These are phyloP conservation scores for Platichthys flesus DNA, from an alignment of 2,113 vertebrate genomes.

Conservation along the genomic window DNA sequence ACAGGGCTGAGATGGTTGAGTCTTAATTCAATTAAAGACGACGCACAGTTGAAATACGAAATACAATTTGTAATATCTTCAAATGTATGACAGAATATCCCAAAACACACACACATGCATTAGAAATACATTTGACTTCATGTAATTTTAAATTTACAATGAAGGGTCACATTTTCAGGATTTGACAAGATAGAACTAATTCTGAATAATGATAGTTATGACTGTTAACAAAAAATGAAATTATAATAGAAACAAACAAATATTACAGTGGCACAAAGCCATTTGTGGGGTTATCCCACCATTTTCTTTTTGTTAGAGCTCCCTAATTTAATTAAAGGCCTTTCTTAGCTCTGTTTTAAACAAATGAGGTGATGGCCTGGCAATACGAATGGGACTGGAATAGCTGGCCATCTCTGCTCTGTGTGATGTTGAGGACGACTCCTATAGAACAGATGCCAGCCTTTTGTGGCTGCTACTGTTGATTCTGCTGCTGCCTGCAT, in stretches of 20 bases:
- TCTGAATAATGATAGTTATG: constrained; percentile 43
- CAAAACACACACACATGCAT: constrained; percentile 1
- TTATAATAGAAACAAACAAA: constrained; percentile 57
- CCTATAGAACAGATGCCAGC: constrained; percentile 65
- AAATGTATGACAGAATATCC: background rate
- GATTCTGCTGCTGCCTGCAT: constrained; percentile 71
- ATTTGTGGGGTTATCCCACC: constrained; percentile 45
- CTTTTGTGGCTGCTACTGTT: constrained; percentile 78
- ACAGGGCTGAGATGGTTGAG: constrained; percentile 17
- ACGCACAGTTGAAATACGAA: background rate
- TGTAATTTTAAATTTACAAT: constrained; percentile 45
- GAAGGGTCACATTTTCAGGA: constrained; percentile 51
- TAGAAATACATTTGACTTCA: constrained; percentile 16
- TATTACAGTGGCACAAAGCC: constrained; percentile 57
- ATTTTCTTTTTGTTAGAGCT: constrained; percentile 19
- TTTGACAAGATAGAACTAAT: constrained; percentile 44
- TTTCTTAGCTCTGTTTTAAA: constrained; percentile 55
- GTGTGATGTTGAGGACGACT: constrained; percentile 54
- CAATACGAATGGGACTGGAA: constrained; percentile 55
- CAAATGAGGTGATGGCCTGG: constrained; percentile 73
- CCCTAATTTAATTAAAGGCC: constrained; percentile 70
- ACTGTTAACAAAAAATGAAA: constrained; percentile 11
- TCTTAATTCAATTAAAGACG: background rate
- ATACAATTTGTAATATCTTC: background rate
- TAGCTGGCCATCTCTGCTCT: constrained; percentile 54